Evolutionary conservation across 2,888 invertebrate genomes (phyloP).

Genomic region (Pilophorus perplexus): DNA sequence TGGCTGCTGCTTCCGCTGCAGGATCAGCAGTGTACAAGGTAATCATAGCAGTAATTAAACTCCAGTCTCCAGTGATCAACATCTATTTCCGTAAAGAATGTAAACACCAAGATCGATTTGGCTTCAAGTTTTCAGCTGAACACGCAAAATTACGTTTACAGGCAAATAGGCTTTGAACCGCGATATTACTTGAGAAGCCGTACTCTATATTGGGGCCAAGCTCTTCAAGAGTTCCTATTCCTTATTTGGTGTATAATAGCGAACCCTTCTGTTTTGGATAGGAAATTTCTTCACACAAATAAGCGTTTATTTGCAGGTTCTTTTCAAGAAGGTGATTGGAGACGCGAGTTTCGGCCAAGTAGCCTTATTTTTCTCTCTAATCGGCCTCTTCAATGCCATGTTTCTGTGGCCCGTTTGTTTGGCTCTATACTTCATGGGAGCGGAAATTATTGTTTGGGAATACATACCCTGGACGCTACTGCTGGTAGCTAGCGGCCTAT

Average conservation of each 20-base stretch:
- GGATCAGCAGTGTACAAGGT: conserved; percentile 94
- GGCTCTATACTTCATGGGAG: conserved; percentile 79
- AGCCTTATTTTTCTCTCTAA: conserved; percentile 86
- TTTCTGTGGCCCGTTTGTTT: conserved; percentile 90
- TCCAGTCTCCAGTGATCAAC: neutral
- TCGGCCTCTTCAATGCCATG: conserved; percentile 83
- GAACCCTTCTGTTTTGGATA: no score
- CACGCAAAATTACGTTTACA: no score
- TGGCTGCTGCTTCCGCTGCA: conserved; percentile 86
- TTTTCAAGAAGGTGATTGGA: conserved; percentile 91
- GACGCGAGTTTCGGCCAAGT: conserved; percentile 90
- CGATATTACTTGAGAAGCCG: no score
- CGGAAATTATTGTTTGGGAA: conserved; percentile 78
- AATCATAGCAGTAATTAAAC: conserved; percentile 47
- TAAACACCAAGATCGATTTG: no score
- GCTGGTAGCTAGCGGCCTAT: conserved; percentile 73
- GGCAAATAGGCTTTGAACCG: no score
- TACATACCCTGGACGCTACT: conserved; percentile 85
- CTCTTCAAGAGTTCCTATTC: no score
- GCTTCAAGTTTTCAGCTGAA: no score
- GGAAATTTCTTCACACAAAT: no score
- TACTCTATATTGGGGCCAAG: no score
- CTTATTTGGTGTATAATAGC: no score
- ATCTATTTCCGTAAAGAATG: neutral
- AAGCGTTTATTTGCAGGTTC: conserved; percentile 62